These are phyloP conservation scores for Arenicola marina DNA, from an alignment of 2,888 invertebrate genomes.

Conservation along the genomic window DNA sequence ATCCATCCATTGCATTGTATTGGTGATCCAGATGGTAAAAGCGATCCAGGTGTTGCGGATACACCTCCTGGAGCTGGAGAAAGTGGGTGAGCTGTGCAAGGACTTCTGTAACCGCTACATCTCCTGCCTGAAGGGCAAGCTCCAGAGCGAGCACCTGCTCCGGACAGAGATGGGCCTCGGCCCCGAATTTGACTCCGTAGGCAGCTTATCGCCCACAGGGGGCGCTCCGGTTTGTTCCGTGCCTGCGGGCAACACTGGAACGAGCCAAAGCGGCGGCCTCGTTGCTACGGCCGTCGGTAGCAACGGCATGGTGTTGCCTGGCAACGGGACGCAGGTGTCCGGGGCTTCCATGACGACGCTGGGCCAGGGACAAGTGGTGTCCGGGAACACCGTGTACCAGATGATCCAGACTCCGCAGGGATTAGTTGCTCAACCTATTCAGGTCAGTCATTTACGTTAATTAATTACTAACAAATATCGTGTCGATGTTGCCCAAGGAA, in stretches of 20 bases:
- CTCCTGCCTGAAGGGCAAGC: slow-evolving; percentile 78
- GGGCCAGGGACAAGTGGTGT: slow-evolving; percentile 53
- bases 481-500: too few relatives aligned
- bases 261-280: neutral
- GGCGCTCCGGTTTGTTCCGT: neutral
- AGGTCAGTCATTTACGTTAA: too few relatives aligned
- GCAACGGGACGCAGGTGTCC: neutral
- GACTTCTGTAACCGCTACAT: slow-evolving; percentile 93
- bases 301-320: neutral
- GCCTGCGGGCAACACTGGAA: neutral
- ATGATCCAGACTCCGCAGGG: slow-evolving; percentile 64
- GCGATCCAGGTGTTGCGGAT: slow-evolving; percentile 89
- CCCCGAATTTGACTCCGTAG: neutral
- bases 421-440: slow-evolving; percentile 63
- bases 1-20: neutral
- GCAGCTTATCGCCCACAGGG: too few relatives aligned
- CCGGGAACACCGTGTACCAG: slow-evolving; percentile 62
- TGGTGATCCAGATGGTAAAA: slow-evolving; percentile 74
- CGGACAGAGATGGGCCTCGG: neutral
- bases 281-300: neutral
- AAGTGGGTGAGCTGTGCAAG: slow-evolving; percentile 91
- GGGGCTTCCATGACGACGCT: slow-evolving; percentile 37
- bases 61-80: slow-evolving; percentile 88
- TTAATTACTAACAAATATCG: too few relatives aligned
- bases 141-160: slow-evolving; percentile 48